Evolutionary conservation across 2,797 vertebrate species (phyloP), one percentile per base, ranked within the genome.

Genomic region (Eulemur coronatus): DNA sequence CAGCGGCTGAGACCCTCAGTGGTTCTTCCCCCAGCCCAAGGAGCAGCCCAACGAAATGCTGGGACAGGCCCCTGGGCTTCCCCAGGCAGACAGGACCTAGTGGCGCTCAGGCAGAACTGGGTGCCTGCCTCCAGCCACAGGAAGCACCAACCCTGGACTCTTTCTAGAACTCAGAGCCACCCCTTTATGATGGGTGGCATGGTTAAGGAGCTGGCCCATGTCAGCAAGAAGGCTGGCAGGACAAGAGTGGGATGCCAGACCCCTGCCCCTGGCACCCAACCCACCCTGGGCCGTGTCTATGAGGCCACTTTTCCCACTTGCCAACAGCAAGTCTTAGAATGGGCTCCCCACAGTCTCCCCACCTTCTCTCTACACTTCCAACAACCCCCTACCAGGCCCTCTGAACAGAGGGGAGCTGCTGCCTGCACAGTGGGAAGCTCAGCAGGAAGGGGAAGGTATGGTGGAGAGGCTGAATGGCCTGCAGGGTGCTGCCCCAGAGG

Each of bases 261-360:
- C 55, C n/a, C 28, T 35, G 26, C 28, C 48, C 24, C 33, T 20
- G 18, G 20, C 22, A 3, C 15, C 79, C 0, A 0, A 12, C 26
- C 22, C 30, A 26, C 4, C 57, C 43, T 33, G 24, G 63, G 84
- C 5, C 18, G 24, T 11, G 9, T 38, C n/a, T 35, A 35, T 7
- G 18, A 89, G 89, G 41, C 38, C 46, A n/a, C 4, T 8, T 41
- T 55, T 15, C 73, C 57, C 12, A 26, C 33, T 11, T 65, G 30
- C 48, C 70, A 86, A 50, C 4, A 80, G 57, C 33, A 65, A 35
- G 12, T 17, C 43, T 92, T 13, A 69, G 75, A 78, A 33, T 1
- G 35, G 41, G 61, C 41, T 70, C 59, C n/a, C 33, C 55, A 41
- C 1, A 17, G 84, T 52, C 35, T 43, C 65, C 38, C 17, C 69